phyloP scores from a whole-genome alignment of 2,888 invertebrate species.

The Cerceris rybyensis region DNA sequence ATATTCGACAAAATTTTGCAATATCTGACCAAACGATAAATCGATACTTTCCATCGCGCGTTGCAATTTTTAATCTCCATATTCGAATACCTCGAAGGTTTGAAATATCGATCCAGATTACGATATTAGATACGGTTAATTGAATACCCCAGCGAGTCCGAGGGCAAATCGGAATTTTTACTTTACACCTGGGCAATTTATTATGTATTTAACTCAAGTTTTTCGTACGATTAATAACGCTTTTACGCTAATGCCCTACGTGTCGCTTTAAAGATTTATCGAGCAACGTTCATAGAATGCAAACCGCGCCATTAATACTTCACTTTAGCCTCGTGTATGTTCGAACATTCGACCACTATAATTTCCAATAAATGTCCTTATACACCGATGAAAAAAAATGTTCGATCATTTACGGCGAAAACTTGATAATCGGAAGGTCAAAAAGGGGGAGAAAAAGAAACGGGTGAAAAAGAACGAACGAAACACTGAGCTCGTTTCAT shows the following conservation, averaged over 20 bases:
- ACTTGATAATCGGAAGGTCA: too few species aligned
- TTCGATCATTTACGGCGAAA: too few species aligned
- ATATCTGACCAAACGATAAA: slow-evolving; percentile 12
- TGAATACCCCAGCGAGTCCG: slow-evolving; percentile 42
- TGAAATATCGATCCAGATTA: slow-evolving; percentile 47
- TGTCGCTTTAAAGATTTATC: slow-evolving; percentile 38
- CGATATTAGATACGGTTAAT: slow-evolving; percentile 52
- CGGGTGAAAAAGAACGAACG: slow-evolving; percentile 5
- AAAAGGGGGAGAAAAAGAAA: too few species aligned
- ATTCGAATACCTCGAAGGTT: slow-evolving; percentile 43
- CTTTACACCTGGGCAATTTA: slow-evolving; percentile 35
- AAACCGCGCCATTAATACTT: slow-evolving; percentile 28
- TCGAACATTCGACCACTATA: slow-evolving; percentile 6
- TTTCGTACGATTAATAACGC: slow-evolving; percentile 52
- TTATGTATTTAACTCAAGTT: slow-evolving; percentile 46
- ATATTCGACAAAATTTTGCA: slow-evolving; percentile 44
- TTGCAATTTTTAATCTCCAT: neutral
- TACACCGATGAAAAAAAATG: too few species aligned
- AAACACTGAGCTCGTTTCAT: slow-evolving; percentile 12
- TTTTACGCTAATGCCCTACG: slow-evolving; percentile 6
- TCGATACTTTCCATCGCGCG: slow-evolving; percentile 23
- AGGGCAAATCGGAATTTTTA: slow-evolving; percentile 42
- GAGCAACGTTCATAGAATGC: slow-evolving; percentile 37
- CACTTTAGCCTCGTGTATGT: slow-evolving; percentile 15
- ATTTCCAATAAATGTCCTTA: neutral